These are phyloP conservation scores for Zaprionus obscuricornis DNA, from an alignment of 2,888 invertebrate species.

Conservation along the genomic window DNA sequence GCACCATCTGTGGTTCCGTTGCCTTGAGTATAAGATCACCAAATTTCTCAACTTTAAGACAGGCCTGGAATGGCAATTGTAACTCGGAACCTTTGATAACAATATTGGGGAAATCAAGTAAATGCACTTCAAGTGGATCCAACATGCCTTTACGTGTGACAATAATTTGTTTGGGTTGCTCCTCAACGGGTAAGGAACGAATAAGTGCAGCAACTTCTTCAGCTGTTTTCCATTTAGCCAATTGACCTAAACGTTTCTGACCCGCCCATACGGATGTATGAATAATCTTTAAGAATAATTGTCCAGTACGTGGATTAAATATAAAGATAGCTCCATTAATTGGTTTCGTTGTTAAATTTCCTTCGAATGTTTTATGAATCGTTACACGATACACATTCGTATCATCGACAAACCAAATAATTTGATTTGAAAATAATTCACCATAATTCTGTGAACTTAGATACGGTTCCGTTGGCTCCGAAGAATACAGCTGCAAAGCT, in stretches of 20 bases:
- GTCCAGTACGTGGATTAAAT: conserved; percentile 99
- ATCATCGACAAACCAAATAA: conserved; percentile 99
- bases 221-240: conserved; percentile 99
- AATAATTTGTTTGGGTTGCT: conserved; percentile 99
- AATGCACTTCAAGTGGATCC: conserved; percentile 99
- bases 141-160: conserved; percentile 99
- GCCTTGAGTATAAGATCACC: conserved; percentile 99
- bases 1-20: conserved; percentile 99
- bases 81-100: conserved; percentile 99
- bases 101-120: conserved; percentile 99
- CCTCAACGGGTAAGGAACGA: conserved; percentile 99
- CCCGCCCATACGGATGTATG: conserved; percentile 99
- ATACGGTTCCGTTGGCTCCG: conserved; percentile 99
- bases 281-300: conserved; percentile 99
- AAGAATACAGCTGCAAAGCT: conserved; percentile 98
- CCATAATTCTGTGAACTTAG: conserved; percentile 99
- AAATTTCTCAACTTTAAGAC: conserved; percentile 99
- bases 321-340: conserved; percentile 99
- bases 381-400: conserved; percentile 99
- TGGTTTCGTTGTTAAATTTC: conserved; percentile 97
- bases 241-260: conserved; percentile 99
- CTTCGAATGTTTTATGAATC: conserved; percentile 99
- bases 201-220: conserved; percentile 99
- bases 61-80: conserved; percentile 99
- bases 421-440: conserved; percentile 99